Evolutionary conservation across 2,888 invertebrate species (phyloP).

Genomic region (Flabesymbios commensalis): DNA sequence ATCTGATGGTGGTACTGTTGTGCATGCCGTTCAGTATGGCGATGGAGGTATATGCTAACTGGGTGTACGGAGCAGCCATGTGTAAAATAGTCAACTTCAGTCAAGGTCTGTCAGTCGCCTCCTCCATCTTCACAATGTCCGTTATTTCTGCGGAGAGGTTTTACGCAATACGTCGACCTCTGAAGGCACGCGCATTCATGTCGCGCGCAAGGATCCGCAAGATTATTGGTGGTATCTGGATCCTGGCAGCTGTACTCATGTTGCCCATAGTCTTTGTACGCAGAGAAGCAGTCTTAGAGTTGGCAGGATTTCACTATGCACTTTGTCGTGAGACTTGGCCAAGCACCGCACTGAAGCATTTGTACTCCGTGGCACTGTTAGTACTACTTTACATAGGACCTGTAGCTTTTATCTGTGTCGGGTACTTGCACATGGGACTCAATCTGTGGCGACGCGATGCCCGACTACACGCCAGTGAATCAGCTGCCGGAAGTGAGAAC

Average conservation of each 20-base stretch:
- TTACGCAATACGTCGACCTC: constrained; percentile 27
- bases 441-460: constrained; percentile 23
- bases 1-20: constrained; percentile 29
- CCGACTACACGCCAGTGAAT: constrained; percentile 15
- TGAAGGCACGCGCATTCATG: constrained; percentile 27
- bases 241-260: constrained; percentile 11
- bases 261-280: constrained; percentile 25
- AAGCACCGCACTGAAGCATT: constrained; percentile 13
- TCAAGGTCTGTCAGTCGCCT: constrained; percentile 26
- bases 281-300: constrained; percentile 13
- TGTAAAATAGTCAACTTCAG: constrained; percentile 32
- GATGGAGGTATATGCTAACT: constrained; percentile 27
- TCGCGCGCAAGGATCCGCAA: constrained; percentile 15
- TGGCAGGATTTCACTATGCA: constrained; percentile 12
- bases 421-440: constrained; percentile 25
- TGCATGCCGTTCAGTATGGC: constrained; percentile 33
- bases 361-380: constrained; percentile 26
- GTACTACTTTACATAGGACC: constrained; percentile 23
- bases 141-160: constrained; percentile 28
- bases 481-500: constrained; percentile 19
- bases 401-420: constrained; percentile 24
- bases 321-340: constrained; percentile 22
- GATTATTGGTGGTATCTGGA: constrained; percentile 21
- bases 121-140: constrained; percentile 26
- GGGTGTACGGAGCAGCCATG: constrained; percentile 32